Evolutionary conservation across 1,140 invertebrate genomes (phyloP).

Genomic region (Sycobia sp.): DNA sequence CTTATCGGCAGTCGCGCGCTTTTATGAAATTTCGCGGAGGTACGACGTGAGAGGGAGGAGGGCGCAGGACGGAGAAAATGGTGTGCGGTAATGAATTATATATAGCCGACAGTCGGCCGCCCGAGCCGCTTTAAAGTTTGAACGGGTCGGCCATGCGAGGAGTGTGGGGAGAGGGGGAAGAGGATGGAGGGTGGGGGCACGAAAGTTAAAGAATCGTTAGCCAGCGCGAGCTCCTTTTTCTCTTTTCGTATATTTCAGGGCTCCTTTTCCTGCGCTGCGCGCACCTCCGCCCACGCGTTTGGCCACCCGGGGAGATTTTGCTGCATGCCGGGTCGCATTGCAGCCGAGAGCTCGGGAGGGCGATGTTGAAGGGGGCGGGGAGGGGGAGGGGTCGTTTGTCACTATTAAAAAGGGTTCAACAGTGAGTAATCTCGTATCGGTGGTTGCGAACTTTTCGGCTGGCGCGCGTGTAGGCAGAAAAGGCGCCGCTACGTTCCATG

Average conservation of each 20-base stretch:
- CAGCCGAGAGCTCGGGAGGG: background rate
- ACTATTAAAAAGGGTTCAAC: conserved; percentile 54
- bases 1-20: background rate
- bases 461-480: background rate
- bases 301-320: background rate
- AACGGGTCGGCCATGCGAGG: too few relatives aligned
- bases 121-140: conserved; percentile 14
- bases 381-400: conserved; percentile 45
- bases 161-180: too few relatives aligned
- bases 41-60: too few relatives aligned
- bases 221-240: conserved; percentile 10
- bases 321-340: conserved; percentile 1
- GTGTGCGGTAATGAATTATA: conserved; percentile 26
- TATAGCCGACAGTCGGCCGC: background rate
- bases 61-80: too few relatives aligned
- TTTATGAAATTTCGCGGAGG: conserved; percentile 15
- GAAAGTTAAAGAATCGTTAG: conserved; percentile 52
- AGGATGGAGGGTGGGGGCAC: background rate
- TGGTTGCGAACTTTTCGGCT: conserved; percentile 5
- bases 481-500: too few relatives aligned
- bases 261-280: background rate
- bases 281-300: background rate
- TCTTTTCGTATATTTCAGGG: conserved; percentile 2
- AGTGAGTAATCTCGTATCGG: conserved; percentile 49
- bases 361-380: too few relatives aligned